Percentiles rank a stretch among this genome's conserved stretches.
These are phyloP conservation scores for Zingel zingel DNA, from an alignment of 2,113 vertebrate species.

Conservation along the genomic window DNA sequence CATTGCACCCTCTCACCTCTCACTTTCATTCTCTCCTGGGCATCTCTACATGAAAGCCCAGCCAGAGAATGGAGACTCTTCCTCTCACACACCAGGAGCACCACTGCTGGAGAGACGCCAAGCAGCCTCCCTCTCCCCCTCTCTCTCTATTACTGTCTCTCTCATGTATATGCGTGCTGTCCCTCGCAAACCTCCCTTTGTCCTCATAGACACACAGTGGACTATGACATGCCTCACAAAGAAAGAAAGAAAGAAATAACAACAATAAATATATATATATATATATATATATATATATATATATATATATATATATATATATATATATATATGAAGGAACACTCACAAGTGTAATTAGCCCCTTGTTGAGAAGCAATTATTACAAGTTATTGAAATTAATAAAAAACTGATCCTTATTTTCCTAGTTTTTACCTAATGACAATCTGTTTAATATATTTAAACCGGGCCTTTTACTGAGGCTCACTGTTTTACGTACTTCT, in stretches of 20 bases:
- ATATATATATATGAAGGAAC: no score
- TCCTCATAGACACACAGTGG: conserved; percentile 9
- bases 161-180: conserved; percentile 18
- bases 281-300: no score
- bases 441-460: not conserved
- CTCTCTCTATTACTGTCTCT: not conserved
- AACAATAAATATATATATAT: no score
- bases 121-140: conserved; percentile 20
- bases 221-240: conserved; percentile 1
- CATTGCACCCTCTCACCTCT: conserved; percentile 60
- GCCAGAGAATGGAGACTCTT: conserved; percentile 61
- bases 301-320: no score
- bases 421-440: not conserved
- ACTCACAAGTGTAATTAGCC: not conserved
- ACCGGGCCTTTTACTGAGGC: not conserved
- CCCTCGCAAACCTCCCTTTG: conserved; percentile 21
- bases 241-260: not conserved
- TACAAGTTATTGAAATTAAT: not conserved
- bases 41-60: conserved; percentile 64
- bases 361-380: not conserved
- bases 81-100: conserved; percentile 72
- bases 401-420: not conserved
- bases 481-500: not conserved
- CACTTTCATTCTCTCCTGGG: conserved; percentile 56
- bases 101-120: conserved; percentile 61